These are phyloP conservation scores for Peromyscus melanophrys DNA, from an alignment of 2,797 vertebrate species.

Conservation along the genomic window DNA sequence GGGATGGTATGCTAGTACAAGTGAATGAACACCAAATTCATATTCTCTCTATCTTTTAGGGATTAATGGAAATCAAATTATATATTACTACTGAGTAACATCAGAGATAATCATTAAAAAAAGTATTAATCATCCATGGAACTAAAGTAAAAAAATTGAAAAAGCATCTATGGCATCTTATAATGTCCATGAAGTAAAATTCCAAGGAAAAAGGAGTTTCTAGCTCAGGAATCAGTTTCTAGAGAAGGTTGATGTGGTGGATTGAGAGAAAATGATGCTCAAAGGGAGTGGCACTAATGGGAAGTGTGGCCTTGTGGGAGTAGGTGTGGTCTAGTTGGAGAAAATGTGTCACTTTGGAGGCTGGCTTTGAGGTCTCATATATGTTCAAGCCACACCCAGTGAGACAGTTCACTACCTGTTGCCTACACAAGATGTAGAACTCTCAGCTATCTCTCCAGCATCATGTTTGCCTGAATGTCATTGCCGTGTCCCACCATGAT, in stretches of 20 bases:
- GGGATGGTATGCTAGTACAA: not conserved
- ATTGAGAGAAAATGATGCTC: too few species aligned
- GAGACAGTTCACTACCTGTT: not conserved
- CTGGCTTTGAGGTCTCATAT: not conserved
- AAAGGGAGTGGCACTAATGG: not conserved
- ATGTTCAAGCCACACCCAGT: not conserved
- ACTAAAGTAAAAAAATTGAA: not conserved
- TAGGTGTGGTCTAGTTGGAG: not conserved
- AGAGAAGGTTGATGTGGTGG: not conserved
- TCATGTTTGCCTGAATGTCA: not conserved
- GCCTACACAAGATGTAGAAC: not conserved
- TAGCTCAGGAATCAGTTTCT: not conserved
- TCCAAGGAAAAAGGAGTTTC: not conserved
- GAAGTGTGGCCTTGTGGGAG: not conserved
- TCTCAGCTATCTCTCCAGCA: not conserved
- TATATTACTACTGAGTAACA: not conserved
- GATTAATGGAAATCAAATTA: not conserved
- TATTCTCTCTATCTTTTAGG: not conserved
- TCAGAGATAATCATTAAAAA: not conserved
- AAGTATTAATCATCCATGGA: conserved; percentile 9
- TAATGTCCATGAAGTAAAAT: not conserved
- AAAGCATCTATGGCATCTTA: not conserved
- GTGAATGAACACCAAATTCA: not conserved
- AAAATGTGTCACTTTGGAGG: not conserved
- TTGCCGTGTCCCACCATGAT: not conserved